These are phyloP conservation scores for Agriopis marginaria DNA, from an alignment of 2,888 invertebrate species.

Conservation along the genomic window DNA sequence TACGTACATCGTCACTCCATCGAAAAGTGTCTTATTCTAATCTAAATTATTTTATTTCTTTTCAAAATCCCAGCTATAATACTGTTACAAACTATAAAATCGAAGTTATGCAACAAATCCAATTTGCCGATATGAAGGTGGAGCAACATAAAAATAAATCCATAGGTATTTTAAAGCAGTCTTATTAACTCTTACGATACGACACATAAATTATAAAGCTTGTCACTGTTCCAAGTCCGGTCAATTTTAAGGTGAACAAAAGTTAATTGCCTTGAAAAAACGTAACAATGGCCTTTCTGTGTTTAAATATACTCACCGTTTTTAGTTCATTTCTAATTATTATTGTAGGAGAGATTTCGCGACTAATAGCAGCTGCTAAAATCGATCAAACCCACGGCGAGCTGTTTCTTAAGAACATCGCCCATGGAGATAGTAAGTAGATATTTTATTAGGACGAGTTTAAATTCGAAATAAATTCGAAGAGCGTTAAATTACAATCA, in stretches of 20 bases:
- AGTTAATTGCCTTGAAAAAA: slow-evolving; percentile 36
- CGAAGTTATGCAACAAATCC: slow-evolving; percentile 10
- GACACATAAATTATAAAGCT: slow-evolving; percentile 39
- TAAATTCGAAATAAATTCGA: slow-evolving; percentile 21
- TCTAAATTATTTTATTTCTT: neutral
- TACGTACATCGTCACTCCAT: too few relatives aligned
- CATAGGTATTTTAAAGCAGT: slow-evolving; percentile 19
- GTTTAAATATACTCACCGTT: slow-evolving; percentile 51
- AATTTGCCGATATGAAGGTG: slow-evolving; percentile 33
- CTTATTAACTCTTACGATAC: neutral
- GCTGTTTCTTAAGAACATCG: slow-evolving; percentile 55
- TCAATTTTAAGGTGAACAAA: slow-evolving; percentile 47
- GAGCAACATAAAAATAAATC: slow-evolving; percentile 37
- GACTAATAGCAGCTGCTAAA: slow-evolving; percentile 44
- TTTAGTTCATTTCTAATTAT: slow-evolving; percentile 53
- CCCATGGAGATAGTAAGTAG: slow-evolving; percentile 64
- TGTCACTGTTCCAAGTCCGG: slow-evolving; percentile 39
- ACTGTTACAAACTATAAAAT: slow-evolving; percentile 1
- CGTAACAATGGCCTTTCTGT: slow-evolving; percentile 46
- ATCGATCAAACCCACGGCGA: slow-evolving; percentile 55
- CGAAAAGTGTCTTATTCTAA: neutral
- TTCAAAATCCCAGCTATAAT: neutral
- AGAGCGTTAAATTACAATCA: slow-evolving; percentile 25
- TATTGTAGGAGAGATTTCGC: slow-evolving; percentile 43
- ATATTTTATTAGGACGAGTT: slow-evolving; percentile 27